A percentile compares a stretch with the other conserved stretches of the same genome.
Conservation (phyloP, 2,888 invertebrate species). For the Scelioninae gen. 1 region DNA sequence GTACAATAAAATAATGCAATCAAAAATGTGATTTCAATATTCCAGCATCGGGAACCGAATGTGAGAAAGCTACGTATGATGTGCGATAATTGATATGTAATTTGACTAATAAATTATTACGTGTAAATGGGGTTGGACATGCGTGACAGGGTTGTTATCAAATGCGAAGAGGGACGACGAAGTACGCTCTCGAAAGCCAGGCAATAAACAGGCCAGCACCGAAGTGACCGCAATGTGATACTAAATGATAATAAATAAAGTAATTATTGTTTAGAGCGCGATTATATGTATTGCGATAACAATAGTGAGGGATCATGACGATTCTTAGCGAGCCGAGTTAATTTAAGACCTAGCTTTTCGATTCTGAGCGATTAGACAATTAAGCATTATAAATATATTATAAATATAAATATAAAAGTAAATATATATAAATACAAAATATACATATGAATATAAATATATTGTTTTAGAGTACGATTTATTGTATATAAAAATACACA, state of each 20-base stretch:
- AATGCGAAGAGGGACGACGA: slow-evolving; percentile 57
- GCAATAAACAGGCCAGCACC: slow-evolving; percentile 81
- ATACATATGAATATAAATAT: slow-evolving; percentile 68
- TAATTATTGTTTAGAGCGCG: slow-evolving; percentile 83
- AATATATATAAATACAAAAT: slow-evolving; percentile 46
- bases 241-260: slow-evolving; percentile 84
- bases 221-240: slow-evolving; percentile 84
- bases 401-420: slow-evolving; percentile 53
- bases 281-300: slow-evolving; percentile 75
- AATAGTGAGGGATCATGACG: slow-evolving; percentile 70
- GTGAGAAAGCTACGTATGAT: slow-evolving; percentile 21
- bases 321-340: slow-evolving; percentile 66
- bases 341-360: slow-evolving; percentile 68
- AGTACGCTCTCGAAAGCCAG: slow-evolving; percentile 76
- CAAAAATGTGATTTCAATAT: slow-evolving; percentile 64
- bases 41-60: slow-evolving; percentile 41
- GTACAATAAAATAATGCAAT: slow-evolving; percentile 40
- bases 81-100: slow-evolving; percentile 18
- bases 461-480: slow-evolving; percentile 66
- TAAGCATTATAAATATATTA: slow-evolving; percentile 65
- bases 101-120: slow-evolving; percentile 46
- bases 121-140: slow-evolving; percentile 43
- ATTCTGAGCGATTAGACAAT: slow-evolving; percentile 64
- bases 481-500: slow-evolving; percentile 68
- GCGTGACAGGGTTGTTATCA: slow-evolving; percentile 56